Evolutionary conservation across 2,888 invertebrate genomes (phyloP), one percentile per base, ranked within the genome.

Genomic region (Venustoraphidia nigricollis): DNA sequence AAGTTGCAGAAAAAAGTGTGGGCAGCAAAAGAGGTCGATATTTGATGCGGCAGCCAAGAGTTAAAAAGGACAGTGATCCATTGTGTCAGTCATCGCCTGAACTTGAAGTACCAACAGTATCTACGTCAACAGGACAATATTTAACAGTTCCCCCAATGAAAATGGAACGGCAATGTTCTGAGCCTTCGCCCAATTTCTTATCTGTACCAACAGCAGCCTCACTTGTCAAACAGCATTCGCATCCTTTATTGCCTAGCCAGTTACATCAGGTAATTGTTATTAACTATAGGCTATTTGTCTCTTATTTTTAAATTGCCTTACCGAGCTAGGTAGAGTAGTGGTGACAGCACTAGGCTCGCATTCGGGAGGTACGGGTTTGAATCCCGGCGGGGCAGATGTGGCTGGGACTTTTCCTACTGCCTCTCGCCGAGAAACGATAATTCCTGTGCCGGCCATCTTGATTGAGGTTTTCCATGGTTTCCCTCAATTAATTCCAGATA

Each of bases 151-250:
- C 73, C 48, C 63, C 61, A 38, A 61, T 70, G n/a, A 66, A 72
- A 54, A 71, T 77, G 51, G 77, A 72, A 58, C 66, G 72, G 41
- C 79, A 72, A 59, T 72, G 71, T 48, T 76, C 76, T 8, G 77
- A 79, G 57, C 77, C 78, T 11, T 68, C 72, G n/a, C 73, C 76
- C 10, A 73, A 75, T 59, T 64, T 77, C 50, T 64, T 79, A 48
- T 66, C 73, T 50, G 76, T 77, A 44, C 77, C 78, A 27, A 71
- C 72, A 53, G 69, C 73, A 46, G 67, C 71, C 36, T 71, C 73
- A 57, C 64, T 80, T 53, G 72, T 76, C 27, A 81, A 81, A 59
- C 81, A 81, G 59, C 79, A 79, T 61, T 80, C 80, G 34, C 79
- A 80, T 64, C 79, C 79, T 1, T 58, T 79, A 45, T 58, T 78